phyloP scores from a whole-genome alignment of 2,888 invertebrate species.

The Colostygia pectinataria region DNA sequence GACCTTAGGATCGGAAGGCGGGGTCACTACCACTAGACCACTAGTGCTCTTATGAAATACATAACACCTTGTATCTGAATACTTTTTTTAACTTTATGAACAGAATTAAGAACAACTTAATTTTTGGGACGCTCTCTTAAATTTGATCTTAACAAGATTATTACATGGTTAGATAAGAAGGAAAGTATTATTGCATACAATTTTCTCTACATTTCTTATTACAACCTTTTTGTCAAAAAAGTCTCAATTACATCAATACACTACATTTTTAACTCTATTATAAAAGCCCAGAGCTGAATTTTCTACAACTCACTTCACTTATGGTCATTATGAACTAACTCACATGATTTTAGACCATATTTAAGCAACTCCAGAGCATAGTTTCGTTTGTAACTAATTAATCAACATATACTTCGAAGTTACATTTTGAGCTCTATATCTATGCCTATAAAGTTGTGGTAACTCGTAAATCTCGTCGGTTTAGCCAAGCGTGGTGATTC shows the following conservation, averaged over 20 bases:
- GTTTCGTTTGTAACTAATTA: too few species aligned
- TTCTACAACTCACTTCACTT: background rate
- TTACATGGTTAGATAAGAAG: constrained; percentile 1
- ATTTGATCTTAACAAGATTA: background rate
- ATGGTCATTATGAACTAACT: background rate
- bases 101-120: too few species aligned
- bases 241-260: background rate
- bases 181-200: constrained; percentile 7
- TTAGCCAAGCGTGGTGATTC: constrained; percentile 33
- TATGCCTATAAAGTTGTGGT: constrained; percentile 1
- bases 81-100: too few species aligned
- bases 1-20: too few species aligned
- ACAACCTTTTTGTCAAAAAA: constrained; percentile 9
- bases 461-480: constrained; percentile 14
- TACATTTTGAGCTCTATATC: background rate
- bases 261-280: background rate
- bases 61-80: too few species aligned
- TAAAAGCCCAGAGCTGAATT: background rate
- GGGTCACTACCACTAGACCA: too few species aligned
- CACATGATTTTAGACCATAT: background rate
- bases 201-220: constrained; percentile 9
- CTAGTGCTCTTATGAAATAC: too few species aligned
- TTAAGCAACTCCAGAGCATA: background rate
- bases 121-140: background rate
- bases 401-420: background rate